These are phyloP conservation scores for Zoanthus sociatus DNA, from an alignment of 92 coral and sea anemone genomes.

Conservation along the genomic window DNA sequence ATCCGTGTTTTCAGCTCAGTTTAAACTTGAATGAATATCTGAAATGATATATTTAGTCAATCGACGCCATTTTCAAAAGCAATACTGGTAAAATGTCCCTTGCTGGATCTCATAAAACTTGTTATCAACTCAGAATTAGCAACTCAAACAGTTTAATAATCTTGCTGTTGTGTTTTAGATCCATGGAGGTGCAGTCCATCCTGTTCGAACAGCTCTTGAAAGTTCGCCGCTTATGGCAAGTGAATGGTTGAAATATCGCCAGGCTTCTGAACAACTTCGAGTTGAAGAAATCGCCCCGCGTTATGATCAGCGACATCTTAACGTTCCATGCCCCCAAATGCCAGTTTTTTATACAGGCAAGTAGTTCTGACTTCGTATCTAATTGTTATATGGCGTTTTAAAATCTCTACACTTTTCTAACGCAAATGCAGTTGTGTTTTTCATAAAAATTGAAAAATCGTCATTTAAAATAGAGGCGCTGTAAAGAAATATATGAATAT, in stretches of 20 bases:
- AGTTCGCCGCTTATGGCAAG: slow-evolving; percentile 62
- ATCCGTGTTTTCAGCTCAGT: not conserved
- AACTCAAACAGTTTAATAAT: not conserved
- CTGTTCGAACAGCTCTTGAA: slow-evolving; percentile 63
- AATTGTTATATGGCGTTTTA: not conserved
- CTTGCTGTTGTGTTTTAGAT: slow-evolving; percentile 43
- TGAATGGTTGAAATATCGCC: slow-evolving; percentile 84
- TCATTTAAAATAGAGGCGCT: no score
- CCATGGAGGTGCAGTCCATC: slow-evolving; percentile 46
- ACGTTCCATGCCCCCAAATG: slow-evolving; percentile 65
- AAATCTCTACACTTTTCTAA: not conserved
- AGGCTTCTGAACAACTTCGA: slow-evolving; percentile 51
- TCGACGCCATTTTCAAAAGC: not conserved
- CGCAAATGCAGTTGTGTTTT: not conserved
- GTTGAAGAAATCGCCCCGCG: slow-evolving; percentile 63
- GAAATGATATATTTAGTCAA: not conserved
- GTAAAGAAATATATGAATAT: not conserved
- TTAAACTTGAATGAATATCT: not conserved
- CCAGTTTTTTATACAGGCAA: slow-evolving; percentile 81
- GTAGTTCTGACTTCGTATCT: not conserved
- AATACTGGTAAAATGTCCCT: no score
- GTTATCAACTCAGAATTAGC: not conserved
- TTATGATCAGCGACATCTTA: slow-evolving; percentile 56
- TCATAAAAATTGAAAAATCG: no score
- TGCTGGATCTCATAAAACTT: not conserved